A percentile compares a stretch with the other conserved stretches of the same genome.
phyloP scores from a whole-genome alignment of 1,140 invertebrate species.

The Pogonus chalceus region DNA sequence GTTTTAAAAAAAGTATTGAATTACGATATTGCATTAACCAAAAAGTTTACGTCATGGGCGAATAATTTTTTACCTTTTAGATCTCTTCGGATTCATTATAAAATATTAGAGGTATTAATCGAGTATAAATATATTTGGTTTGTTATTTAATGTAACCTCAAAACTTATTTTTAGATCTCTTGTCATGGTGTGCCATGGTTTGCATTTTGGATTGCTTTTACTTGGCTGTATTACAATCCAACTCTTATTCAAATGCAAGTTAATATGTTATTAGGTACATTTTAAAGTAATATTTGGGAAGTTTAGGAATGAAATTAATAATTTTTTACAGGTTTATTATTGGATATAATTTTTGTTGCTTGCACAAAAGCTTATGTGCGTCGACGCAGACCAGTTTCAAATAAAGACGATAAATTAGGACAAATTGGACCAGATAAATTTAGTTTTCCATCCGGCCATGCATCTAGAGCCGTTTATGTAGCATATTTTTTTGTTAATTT shows the following conservation, averaged over 20 bases:
- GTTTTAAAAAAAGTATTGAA: conserved; percentile 43
- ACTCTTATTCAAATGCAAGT: conserved; percentile 67
- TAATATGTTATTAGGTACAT: conserved; percentile 73
- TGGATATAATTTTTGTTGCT: conserved; percentile 79
- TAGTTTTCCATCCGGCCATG: conserved; percentile 94
- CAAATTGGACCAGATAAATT: conserved; percentile 70
- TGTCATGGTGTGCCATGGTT: conserved; percentile 88
- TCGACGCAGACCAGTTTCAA: conserved; percentile 61
- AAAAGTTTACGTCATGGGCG: conserved; percentile 46
- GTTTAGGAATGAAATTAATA: conserved; percentile 8
- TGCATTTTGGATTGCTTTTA: conserved; percentile 55
- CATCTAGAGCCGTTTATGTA: conserved; percentile 74
- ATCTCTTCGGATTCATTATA: conserved; percentile 50
- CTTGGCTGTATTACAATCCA: conserved; percentile 58
- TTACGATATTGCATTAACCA: conserved; percentile 51
- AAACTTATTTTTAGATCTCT: conserved; percentile 50
- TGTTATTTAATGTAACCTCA: conserved; percentile 10
- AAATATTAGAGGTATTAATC: conserved; percentile 52
- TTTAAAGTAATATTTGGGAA: conserved; percentile 7
- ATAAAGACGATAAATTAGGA: conserved; percentile 49
- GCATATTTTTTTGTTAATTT: conserved; percentile 57
- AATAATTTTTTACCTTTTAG: conserved; percentile 47
- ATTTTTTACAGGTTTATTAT: conserved; percentile 60
- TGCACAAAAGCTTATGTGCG: conserved; percentile 70
- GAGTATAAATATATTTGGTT: conserved; percentile 11